phyloP scores from a whole-genome alignment of 2,113 vertebrate species.

The Melanocharis versteri region DNA sequence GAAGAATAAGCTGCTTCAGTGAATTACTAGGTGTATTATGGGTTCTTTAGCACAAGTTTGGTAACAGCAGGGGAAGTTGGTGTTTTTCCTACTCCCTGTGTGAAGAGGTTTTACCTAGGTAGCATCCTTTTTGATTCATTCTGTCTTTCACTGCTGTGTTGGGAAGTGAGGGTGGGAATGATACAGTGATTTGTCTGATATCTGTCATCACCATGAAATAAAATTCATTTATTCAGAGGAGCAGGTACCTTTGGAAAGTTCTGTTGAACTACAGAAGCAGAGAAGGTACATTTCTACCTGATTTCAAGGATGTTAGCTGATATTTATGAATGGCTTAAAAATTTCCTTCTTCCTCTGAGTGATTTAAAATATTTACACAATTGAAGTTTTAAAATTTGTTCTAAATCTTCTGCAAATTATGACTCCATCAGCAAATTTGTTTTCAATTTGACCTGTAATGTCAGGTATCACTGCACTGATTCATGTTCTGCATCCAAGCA shows the following conservation, averaged over 20 bases:
- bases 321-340: conserved; percentile 11
- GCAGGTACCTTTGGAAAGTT: not conserved
- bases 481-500: conserved; percentile 5
- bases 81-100: not conserved
- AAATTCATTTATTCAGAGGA: not conserved
- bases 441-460: conserved; percentile 29
- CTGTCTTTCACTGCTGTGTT: not conserved
- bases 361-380: conserved; percentile 20
- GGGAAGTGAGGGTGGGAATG: not conserved
- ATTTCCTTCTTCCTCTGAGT: not conserved
- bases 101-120: not conserved
- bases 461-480: not conserved
- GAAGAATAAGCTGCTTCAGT: not conserved
- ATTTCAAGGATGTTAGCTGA: not conserved
- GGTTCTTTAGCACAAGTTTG: not conserved
- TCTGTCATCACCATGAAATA: not conserved
- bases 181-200: not conserved
- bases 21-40: not conserved
- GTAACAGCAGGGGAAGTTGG: not conserved
- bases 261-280: not conserved
- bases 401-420: conserved; percentile 25
- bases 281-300: not conserved
- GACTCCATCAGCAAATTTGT: conserved; percentile 15
- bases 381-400: not conserved
- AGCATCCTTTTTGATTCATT: not conserved